Percentiles rank a stretch among this genome's conserved stretches.
phyloP scores from a whole-genome alignment of 2,888 invertebrate genomes.

The Pseudococcus longispinus region DNA sequence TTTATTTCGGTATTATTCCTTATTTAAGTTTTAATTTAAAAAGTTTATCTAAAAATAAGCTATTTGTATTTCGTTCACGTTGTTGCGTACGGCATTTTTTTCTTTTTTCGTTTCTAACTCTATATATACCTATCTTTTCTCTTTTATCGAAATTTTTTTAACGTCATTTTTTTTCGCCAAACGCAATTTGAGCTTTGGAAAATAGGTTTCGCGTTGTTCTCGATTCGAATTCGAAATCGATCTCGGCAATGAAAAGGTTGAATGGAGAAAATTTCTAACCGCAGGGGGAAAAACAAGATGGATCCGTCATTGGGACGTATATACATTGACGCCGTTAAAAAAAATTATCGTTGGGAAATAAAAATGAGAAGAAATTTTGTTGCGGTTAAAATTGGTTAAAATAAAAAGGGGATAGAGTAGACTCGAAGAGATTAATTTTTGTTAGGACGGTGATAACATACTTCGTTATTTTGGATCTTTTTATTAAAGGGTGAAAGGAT shows the following conservation, averaged over 20 bases:
- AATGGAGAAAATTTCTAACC: background rate
- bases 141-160: background rate
- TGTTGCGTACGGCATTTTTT: background rate
- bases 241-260: background rate
- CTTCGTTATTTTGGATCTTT: conserved; percentile 46
- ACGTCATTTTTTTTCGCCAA: background rate
- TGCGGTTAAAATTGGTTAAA: conserved; percentile 32
- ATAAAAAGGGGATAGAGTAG: conserved; percentile 13
- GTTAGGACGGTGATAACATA: conserved; percentile 47
- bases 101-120: background rate
- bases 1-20: conserved; percentile 28
- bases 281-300: background rate
- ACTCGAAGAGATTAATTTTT: conserved; percentile 52
- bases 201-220: background rate
- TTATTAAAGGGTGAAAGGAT: conserved; percentile 46
- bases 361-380: conserved; percentile 19
- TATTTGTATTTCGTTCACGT: conserved; percentile 37
- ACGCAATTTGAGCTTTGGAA: background rate
- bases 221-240: background rate
- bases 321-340: background rate
- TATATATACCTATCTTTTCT: background rate
- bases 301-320: background rate
- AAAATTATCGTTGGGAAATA: background rate
- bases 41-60: conserved; percentile 33
- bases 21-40: conserved; percentile 34